Evolutionary conservation across 1,140 invertebrate genomes (phyloP).

Genomic region (Drosophila subpulchrella): DNA sequence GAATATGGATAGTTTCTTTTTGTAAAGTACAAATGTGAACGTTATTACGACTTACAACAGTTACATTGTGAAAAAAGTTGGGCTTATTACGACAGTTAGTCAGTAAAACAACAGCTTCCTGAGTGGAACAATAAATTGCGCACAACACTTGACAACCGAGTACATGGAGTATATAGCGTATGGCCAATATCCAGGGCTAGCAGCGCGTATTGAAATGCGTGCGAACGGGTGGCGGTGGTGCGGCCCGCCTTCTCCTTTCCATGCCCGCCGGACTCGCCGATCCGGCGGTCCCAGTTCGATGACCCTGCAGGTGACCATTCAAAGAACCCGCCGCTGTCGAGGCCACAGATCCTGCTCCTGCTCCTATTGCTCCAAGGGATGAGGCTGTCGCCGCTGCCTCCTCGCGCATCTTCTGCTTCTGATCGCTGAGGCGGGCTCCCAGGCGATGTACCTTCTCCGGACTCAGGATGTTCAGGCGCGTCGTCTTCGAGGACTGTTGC

Average conservation of each 20-base stretch:
- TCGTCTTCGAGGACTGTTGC: slow-evolving; percentile 41
- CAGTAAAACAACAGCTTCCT: slow-evolving; percentile 13
- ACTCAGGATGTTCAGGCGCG: slow-evolving; percentile 74
- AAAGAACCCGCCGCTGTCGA: not conserved
- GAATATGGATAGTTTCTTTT: not conserved
- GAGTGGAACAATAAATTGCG: slow-evolving; percentile 15
- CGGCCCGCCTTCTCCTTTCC: slow-evolving; percentile 52
- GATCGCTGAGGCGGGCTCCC: slow-evolving; percentile 73
- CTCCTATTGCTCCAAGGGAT: slow-evolving; percentile 8
- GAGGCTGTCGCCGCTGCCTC: slow-evolving; percentile 35
- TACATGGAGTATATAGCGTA: not conserved
- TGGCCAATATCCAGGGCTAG: slow-evolving; percentile 21
- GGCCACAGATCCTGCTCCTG: slow-evolving; percentile 2
- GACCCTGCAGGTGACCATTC: slow-evolving; percentile 3
- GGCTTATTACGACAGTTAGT: slow-evolving; percentile 1
- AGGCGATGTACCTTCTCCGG: slow-evolving; percentile 81
- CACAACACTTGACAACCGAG: slow-evolving; percentile 6
- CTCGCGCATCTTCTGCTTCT: slow-evolving; percentile 74
- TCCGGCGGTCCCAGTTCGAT: not conserved
- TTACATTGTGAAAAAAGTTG: not conserved
- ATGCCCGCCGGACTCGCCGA: not conserved
- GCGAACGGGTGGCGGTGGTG: slow-evolving; percentile 63
- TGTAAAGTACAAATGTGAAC: not conserved
- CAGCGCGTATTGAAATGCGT: slow-evolving; percentile 72
- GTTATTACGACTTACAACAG: slow-evolving; percentile 1